Evolutionary conservation across 2,113 vertebrate genomes (phyloP).

Genomic region (Hypocryptadius cinnamomeus): DNA sequence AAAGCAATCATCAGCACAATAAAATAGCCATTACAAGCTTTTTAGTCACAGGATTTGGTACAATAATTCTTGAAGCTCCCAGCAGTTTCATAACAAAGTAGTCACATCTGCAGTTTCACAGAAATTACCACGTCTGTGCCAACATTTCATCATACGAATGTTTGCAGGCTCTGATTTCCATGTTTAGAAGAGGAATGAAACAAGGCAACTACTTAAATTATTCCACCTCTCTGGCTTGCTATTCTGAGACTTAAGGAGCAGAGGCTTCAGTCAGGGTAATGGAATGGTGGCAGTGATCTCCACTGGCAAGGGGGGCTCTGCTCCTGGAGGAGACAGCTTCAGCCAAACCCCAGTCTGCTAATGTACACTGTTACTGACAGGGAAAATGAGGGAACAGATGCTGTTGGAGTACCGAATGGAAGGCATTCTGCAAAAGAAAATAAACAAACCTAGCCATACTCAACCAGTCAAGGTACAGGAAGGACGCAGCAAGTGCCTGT

Average conservation of each 20-base stretch:
- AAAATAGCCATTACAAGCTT: not conserved
- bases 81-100: constrained; percentile 36
- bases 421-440: not conserved
- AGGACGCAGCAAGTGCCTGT: not conserved
- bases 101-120: constrained; percentile 29
- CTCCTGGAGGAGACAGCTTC: not conserved
- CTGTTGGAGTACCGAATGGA: not conserved
- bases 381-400: not conserved
- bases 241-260: not conserved
- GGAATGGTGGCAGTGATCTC: not conserved
- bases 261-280: not conserved
- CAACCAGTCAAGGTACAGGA: not conserved
- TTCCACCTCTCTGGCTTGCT: constrained; percentile 1
- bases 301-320: not conserved
- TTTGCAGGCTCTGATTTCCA: not conserved
- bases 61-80: not conserved
- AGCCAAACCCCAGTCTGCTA: not conserved
- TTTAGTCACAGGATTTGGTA: constrained; percentile 20
- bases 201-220: constrained; percentile 8
- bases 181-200: constrained; percentile 45
- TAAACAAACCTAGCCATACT: not conserved
- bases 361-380: not conserved
- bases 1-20: not conserved
- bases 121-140: not conserved
- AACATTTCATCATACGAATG: not conserved